Conservation (phyloP, 2,113 vertebrate genomes). For the Pavo muticus region DNA sequence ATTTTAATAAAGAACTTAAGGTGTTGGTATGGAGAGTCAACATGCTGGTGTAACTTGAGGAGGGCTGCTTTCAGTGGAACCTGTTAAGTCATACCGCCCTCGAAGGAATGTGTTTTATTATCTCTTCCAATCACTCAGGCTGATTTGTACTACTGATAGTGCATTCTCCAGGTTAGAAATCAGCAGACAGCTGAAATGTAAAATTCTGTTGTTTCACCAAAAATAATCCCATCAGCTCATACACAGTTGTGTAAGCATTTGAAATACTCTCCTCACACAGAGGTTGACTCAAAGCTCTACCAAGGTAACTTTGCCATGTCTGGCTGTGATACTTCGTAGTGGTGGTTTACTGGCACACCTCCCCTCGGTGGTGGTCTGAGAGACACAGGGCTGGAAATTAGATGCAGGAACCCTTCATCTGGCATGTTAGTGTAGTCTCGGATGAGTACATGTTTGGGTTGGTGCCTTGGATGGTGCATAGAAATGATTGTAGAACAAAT, state of each 20-base stretch:
- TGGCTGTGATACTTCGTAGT: background rate
- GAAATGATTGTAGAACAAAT: background rate
- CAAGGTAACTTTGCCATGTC: background rate
- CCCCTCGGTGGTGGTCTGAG: background rate
- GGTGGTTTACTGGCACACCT: background rate
- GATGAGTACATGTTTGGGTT: background rate
- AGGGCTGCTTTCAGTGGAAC: background rate
- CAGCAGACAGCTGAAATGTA: background rate
- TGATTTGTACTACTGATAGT: background rate
- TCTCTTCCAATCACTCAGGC: background rate
- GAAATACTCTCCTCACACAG: background rate
- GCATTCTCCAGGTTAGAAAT: background rate
- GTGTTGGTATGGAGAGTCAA: background rate
- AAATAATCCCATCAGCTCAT: background rate
- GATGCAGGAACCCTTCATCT: background rate
- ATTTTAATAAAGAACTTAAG: background rate
- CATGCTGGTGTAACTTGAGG: background rate
- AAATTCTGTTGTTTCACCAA: background rate
- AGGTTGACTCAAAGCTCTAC: background rate
- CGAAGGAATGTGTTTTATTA: background rate
- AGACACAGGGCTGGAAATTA: accelerated
- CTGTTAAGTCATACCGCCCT: background rate
- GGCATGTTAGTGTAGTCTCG: background rate
- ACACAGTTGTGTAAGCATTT: background rate
- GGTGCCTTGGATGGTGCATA: background rate